Percentiles rank a stretch among this genome's conserved stretches.
phyloP scores from a whole-genome alignment of 2,113 vertebrate species.

The Origma solitaria region DNA sequence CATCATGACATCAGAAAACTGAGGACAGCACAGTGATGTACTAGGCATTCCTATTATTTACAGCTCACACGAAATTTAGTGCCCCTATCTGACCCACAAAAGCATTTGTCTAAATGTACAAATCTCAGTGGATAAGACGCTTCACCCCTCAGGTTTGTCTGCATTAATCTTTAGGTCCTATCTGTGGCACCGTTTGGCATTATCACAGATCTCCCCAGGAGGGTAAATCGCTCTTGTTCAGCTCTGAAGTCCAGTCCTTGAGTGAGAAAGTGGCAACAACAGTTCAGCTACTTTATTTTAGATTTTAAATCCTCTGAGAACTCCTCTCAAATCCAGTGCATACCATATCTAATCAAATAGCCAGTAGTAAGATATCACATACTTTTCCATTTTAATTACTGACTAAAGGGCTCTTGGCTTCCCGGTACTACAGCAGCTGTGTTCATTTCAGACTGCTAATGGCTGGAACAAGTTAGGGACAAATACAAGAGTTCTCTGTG shows the following conservation, averaged over 20 bases:
- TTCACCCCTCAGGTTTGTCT: background rate
- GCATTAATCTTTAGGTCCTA: background rate
- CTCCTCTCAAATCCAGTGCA: background rate
- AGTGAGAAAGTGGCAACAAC: background rate
- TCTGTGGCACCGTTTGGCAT: background rate
- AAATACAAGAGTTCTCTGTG: background rate
- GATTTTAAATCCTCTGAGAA: background rate
- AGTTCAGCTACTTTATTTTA: background rate
- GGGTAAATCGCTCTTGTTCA: background rate
- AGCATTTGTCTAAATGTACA: background rate
- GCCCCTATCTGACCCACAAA: background rate
- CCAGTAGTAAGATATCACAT: background rate
- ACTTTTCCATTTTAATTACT: background rate
- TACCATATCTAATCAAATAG: background rate
- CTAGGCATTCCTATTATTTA: background rate
- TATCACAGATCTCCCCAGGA: background rate
- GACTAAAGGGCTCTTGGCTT: background rate
- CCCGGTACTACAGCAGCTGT: background rate
- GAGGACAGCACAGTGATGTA: background rate
- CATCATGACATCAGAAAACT: background rate
- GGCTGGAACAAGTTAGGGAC: background rate
- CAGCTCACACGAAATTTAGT: background rate
- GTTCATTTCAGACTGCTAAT: background rate
- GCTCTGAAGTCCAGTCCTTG: background rate
- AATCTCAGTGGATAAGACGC: background rate